Percentiles rank a stretch among this genome's conserved stretches.
Evolutionary conservation across 2,797 vertebrate species (phyloP).

Genomic region (Hydrocynus forskahlii): DNA sequence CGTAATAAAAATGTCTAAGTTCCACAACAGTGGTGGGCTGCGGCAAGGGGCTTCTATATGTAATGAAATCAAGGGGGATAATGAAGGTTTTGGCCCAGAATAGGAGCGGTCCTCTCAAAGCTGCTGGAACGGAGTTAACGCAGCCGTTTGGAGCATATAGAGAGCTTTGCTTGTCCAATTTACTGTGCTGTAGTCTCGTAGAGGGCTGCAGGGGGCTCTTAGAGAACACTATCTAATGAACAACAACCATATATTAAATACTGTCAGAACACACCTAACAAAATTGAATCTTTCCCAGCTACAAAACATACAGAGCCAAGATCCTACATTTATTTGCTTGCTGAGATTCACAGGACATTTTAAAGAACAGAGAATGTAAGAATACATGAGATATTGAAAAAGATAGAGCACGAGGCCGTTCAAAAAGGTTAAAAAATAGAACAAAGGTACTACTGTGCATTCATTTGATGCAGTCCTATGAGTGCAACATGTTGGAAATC

Average conservation of each 20-base stretch:
- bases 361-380: background rate
- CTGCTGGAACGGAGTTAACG: slow-evolving; percentile 27
- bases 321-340: background rate
- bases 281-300: background rate
- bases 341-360: background rate
- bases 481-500: background rate
- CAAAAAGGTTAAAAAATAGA: background rate
- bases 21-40: slow-evolving; percentile 61
- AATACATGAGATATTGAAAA: background rate
- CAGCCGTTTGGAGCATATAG: slow-evolving; percentile 28
- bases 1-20: slow-evolving; percentile 59
- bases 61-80: slow-evolving; percentile 38
- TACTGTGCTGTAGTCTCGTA: background rate
- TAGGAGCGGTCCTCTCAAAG: slow-evolving; percentile 24
- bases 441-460: background rate
- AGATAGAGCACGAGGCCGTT: background rate
- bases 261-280: slow-evolving; percentile 9
- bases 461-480: background rate
- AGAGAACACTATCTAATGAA: background rate
- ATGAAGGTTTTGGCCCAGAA: slow-evolving; percentile 45
- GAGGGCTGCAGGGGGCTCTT: background rate
- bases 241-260: slow-evolving; percentile 1
- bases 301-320: background rate
- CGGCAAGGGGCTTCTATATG: slow-evolving; percentile 48
- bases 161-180: slow-evolving; percentile 32